These are phyloP conservation scores for Psephotus haematonotus DNA, from an alignment of 2,113 vertebrate species.

Conservation along the genomic window DNA sequence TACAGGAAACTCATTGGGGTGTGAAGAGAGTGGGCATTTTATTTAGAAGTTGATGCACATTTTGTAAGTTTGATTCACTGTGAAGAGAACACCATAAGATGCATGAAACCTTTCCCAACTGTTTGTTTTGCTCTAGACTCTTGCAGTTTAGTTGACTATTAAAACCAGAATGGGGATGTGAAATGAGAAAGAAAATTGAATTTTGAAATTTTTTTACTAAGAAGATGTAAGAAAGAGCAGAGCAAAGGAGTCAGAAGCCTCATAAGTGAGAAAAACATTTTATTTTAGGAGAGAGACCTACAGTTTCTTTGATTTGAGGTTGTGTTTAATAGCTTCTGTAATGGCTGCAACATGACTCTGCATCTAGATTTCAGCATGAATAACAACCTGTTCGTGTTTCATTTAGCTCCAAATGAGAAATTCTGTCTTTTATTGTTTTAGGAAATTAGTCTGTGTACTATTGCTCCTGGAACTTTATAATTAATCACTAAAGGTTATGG, in stretches of 20 bases:
- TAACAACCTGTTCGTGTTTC: conserved; percentile 77
- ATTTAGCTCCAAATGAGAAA: conserved; percentile 81
- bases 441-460: conserved; percentile 80
- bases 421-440: conserved; percentile 83
- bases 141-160: conserved; percentile 24
- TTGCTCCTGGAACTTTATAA: conserved; percentile 77
- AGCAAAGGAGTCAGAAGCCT: conserved; percentile 28
- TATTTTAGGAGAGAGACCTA: conserved; percentile 69
- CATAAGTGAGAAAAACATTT: conserved; percentile 48
- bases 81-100: background rate
- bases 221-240: conserved; percentile 7
- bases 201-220: conserved; percentile 2
- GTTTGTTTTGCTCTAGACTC: conserved; percentile 41
- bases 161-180: background rate
- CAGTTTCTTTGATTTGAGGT: conserved; percentile 73
- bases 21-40: background rate
- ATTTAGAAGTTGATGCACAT: background rate
- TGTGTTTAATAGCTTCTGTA: conserved; percentile 82
- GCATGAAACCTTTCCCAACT: conserved; percentile 1
- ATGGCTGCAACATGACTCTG: conserved; percentile 82
- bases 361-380: conserved; percentile 83
- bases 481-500: conserved; percentile 79
- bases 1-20: background rate
- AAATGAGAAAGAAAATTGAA: conserved; percentile 49
- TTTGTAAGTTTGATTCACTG: background rate